phyloP scores from a whole-genome alignment of 2,113 vertebrate genomes.

The Eudorcas thomsonii region DNA sequence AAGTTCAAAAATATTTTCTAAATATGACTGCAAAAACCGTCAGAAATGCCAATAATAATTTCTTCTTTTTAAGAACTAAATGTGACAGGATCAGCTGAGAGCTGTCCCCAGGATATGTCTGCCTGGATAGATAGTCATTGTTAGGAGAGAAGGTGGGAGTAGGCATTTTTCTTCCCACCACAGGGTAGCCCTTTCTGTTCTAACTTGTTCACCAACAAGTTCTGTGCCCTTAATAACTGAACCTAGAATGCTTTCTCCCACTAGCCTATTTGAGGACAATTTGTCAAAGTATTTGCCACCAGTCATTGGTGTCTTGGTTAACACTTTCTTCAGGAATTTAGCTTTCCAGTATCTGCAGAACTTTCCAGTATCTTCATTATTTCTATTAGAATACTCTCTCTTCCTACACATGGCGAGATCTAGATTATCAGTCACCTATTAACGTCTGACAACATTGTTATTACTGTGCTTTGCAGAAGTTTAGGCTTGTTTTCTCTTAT shows the following conservation, averaged over 20 bases:
- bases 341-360: not conserved
- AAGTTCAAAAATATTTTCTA: slow-evolving; percentile 12
- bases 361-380: not conserved
- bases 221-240: not conserved
- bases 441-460: not conserved
- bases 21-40: not conserved
- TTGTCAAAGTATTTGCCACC: not conserved
- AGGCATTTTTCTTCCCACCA: not conserved
- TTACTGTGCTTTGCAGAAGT: not conserved
- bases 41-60: slow-evolving; percentile 6
- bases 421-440: not conserved
- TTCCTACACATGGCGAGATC: not conserved
- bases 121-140: not conserved
- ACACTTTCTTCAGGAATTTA: slow-evolving; percentile 17
- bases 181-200: not conserved
- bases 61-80: slow-evolving; percentile 1
- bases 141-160: not conserved
- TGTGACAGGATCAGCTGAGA: slow-evolving; percentile 7
- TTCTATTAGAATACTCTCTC: not conserved
- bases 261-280: not conserved
- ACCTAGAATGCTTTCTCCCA: not conserved
- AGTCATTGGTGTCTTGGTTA: slow-evolving; percentile 1
- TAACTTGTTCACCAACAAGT: not conserved
- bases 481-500: not conserved
- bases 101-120: not conserved